Evolutionary conservation across 2,888 invertebrate species (phyloP), one percentile per base, ranked within the genome.

Genomic region (Aporophyla lueneburgensis): DNA sequence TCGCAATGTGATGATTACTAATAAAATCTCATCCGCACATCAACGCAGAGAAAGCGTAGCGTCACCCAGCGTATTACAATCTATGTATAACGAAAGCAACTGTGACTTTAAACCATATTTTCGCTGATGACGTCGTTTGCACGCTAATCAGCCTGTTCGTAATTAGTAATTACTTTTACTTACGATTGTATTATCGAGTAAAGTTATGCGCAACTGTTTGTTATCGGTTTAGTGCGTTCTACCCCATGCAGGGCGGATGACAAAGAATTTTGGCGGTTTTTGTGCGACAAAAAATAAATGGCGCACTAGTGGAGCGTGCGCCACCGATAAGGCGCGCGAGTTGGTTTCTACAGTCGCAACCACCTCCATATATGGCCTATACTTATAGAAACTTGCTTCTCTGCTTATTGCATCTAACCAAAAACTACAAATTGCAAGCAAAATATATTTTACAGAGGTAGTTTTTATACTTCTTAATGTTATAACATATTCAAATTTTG

Each of bases 161-260:
- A 80, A 81, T 74, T 80, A 78, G 21, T 74, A 21, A 56, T 81
- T 74, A 81, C 79, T 81, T 79, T 81, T 84, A 72, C 80, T 81
- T 61, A 46, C 43, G 24, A 71, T 65, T 78, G 70, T 53, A 78
- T 43, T 78, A 83, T 71, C 49, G 79, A 69, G 24, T 78, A 49
- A 65, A 27, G 43, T 63, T 27, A 63, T 69, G 79, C 46, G 51
- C 58, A 54, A 63, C 71, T n/a, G n/a, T 63, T 81, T 76, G 14
- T 74, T 77, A 77, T 73, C 62, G n/a, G 12, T 27, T 27, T 62
- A 19, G 51, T 43, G 43, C 3, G 7, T 56, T 56, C 24, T 46
- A n/a, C 16, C 54, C 27, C 73, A 62, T 61, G 80, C n/a, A 40
- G 14, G 40, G n/a, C 5, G 54, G 54, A 71, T 19, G 3, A 10